Conservation (phyloP, 2,797 vertebrate species). For the Gephyroberyx darwinii region DNA sequence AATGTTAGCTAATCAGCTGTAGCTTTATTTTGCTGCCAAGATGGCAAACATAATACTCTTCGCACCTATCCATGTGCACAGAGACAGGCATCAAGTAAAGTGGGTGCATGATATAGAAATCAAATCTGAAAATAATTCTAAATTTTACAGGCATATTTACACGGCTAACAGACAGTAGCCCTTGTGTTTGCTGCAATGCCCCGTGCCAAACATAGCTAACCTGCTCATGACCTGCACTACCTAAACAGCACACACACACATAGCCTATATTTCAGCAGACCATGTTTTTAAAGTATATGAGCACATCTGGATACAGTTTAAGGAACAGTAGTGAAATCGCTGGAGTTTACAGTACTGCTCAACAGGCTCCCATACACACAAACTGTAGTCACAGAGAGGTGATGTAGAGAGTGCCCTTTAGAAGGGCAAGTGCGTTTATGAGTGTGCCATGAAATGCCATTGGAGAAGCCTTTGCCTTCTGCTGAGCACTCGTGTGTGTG, state of each 20-base stretch:
- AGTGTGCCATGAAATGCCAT: no score
- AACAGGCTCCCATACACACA: conserved; percentile 1
- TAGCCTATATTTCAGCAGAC: neutral
- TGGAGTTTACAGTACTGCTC: conserved; percentile 13
- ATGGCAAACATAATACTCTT: no score
- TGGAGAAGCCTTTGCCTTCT: neutral
- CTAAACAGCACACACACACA: conserved; percentile 16
- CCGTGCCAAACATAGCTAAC: conserved; percentile 60
- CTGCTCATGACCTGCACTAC: conserved; percentile 55
- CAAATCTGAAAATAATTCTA: no score
- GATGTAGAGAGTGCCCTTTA: neutral
- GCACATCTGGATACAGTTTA: conserved; percentile 60
- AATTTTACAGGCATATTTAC: no score
- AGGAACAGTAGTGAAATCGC: conserved; percentile 42
- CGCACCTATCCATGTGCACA: no score
- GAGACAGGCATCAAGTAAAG: no score
- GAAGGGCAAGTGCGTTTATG: neutral
- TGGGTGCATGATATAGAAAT: no score
- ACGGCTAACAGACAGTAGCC: conserved; percentile 38
- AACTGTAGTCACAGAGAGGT: neutral
- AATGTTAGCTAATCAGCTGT: neutral
- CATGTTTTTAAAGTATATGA: conserved; percentile 8
- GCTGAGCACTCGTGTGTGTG: neutral
- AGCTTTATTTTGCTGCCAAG: no score
- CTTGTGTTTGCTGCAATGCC: conserved; percentile 41